Evolutionary conservation across 2,888 invertebrate species (phyloP).

Genomic region (Erannis defoliaria): DNA sequence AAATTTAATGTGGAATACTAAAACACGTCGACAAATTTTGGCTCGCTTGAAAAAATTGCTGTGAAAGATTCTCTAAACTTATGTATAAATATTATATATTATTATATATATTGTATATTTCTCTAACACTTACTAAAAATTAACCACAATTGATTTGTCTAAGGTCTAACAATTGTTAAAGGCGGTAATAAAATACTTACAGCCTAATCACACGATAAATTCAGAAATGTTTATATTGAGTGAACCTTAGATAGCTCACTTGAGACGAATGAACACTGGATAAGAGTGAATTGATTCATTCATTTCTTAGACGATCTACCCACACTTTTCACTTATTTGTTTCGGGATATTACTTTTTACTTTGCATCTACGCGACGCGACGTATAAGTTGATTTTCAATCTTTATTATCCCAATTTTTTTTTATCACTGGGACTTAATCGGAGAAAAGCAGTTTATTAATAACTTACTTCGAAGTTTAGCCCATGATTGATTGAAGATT

Average conservation of each 20-base stretch:
- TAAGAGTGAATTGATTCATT: background rate
- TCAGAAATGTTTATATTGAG: background rate
- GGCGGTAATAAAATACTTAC: constrained; percentile 18
- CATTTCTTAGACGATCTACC: background rate
- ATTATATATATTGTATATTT: too few species aligned
- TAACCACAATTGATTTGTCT: background rate
- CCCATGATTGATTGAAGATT: too few species aligned
- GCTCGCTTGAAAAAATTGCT: background rate
- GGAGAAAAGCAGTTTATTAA: too few species aligned
- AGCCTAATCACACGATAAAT: too few species aligned
- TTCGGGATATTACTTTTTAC: background rate
- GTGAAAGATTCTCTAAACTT: background rate
- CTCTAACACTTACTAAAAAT: constrained; percentile 13
- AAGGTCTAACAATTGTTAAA: constrained; percentile 9
- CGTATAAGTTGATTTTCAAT: too few species aligned
- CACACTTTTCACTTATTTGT: background rate
- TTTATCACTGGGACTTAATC: background rate
- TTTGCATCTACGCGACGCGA: too few species aligned
- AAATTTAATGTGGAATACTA: background rate
- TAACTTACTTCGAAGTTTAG: too few species aligned
- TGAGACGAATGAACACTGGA: background rate
- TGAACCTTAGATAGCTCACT: background rate
- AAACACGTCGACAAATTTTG: background rate
- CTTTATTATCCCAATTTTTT: too few species aligned
- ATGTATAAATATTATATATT: too few species aligned